Evolutionary conservation across 2,797 vertebrate species (phyloP), one percentile per base, ranked within the genome.

Genomic region (Hipposideros larvatus): DNA sequence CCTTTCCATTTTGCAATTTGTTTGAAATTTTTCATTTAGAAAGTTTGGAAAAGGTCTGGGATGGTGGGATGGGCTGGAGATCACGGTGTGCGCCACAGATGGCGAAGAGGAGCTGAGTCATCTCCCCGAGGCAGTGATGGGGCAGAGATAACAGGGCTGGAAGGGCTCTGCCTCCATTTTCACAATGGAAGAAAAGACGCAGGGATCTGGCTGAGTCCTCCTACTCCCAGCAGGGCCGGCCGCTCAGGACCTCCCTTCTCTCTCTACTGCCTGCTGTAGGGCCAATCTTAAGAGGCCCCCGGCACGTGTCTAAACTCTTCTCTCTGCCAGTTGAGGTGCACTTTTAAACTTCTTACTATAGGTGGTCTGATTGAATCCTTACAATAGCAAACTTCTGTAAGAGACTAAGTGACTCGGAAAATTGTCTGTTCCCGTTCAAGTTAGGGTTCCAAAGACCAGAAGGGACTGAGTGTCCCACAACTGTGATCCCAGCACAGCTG

Each of bases 401-500:
- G 61, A 41, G 14, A 14, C 57, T 6, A n/a, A 11, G 19, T 19
- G 37, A 26, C 19, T 16, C 4, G 10, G 26, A 24, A 63, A 59
- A 24, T 15, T 28, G 18, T 51, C 66, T 66, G 18, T 51, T 84
- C 28, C 41, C 0, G 15, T 34, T 85, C 80, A 70, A 10, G 37
- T 5, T 11, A 1, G 34, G 21, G 34, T 21, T 31, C 65, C 82
- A 11, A 14, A 65, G 65, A 14, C 57, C 61, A 19, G 78, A 41
- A 51, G 37, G 55, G 73, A 79, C 37, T 15, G 43, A 55, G 22
- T 1, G 10, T 1, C 73, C 5, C 55, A 71, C 11, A 24, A 8
- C 0, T 1, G 13, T 1, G 77, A 66, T 9, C 43, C 31, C 1
- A 22, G 43, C 1, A 0, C 4, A 11, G 3, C 7, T 22, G 41